Base-by-base conservation (phyloP, 92 coral and sea anemone genomes). In the Porites lobata region DNA sequence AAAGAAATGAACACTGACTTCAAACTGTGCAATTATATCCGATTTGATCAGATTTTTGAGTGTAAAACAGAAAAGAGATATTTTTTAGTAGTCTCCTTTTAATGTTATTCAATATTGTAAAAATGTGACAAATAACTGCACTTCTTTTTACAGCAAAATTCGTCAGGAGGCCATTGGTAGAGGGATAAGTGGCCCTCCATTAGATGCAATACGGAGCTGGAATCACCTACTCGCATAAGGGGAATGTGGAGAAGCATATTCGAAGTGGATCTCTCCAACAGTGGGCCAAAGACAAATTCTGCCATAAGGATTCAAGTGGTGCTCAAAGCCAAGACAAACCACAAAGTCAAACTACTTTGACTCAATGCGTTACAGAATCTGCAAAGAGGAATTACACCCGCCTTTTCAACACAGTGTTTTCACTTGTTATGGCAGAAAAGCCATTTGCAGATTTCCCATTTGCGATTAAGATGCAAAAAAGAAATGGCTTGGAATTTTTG, bases 341-440 rank as follows among this genome's bases (percentile, higher is more conserved):
- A 77, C 65, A 58, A 75, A 56, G 54, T 29, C 88, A 83, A 73
- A 43, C 77, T 29, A 69, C 72, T 22, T 64, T 72, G 5, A 83
- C 77, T 7, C 20, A 65, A 63, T 75, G 79, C 22, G 50, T 85
- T 51, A 74, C 89, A 65, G 89, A 22, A 51, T 85, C 89, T 13
- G 76, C 52, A 29, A 85, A 80, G 57, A 75, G 76, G 72, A 85
- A 85, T 74, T 75, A 75, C 76, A 85, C 76, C 17, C 69, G 38
- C 52, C 89, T 85, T 29, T 85, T 85, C 83, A 76, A 85, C 68
- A 85, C 89, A 52, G 82, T 82, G 76, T 85, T 76, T 50, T 76
- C 89, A 3, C 65, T 85, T 66, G 89, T 76, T 0, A 71, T 85
- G 52, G 82, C 82, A 65, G 79, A 78, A 69, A 78, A 77, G 26